These are phyloP conservation scores for Drosophila crucigera DNA, from an alignment of 2,888 invertebrate genomes.

Conservation along the genomic window DNA sequence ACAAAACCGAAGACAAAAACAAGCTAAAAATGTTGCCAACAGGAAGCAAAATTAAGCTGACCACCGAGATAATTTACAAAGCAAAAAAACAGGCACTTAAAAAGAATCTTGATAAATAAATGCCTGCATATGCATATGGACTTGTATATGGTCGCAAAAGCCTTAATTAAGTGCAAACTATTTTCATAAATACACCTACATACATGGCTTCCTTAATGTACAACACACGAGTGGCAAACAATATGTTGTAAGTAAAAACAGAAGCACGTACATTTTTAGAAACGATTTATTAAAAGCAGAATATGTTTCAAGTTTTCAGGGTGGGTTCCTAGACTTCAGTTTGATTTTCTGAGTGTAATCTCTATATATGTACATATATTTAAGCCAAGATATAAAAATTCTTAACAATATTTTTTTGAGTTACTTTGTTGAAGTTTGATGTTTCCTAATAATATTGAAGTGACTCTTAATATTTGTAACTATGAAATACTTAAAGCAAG, in stretches of 20 bases:
- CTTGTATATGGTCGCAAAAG: background rate
- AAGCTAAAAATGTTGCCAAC: slow-evolving; percentile 11
- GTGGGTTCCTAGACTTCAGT: no score
- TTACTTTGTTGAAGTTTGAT: background rate
- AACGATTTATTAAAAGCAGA: background rate
- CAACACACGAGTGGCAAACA: background rate
- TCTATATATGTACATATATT: background rate
- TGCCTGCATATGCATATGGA: background rate
- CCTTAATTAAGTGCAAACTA: background rate
- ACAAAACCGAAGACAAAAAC: slow-evolving; percentile 1
- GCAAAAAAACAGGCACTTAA: slow-evolving; percentile 5
- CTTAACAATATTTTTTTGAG: background rate
- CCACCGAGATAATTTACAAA: slow-evolving; percentile 2
- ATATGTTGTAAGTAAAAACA: background rate
- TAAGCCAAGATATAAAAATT: background rate
- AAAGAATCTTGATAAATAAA: background rate
- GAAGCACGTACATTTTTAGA: background rate
- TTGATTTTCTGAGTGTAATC: background rate
- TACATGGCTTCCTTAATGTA: background rate
- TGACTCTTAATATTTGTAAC: background rate
- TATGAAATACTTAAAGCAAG: background rate
- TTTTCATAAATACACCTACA: background rate
- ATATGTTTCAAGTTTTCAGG: background rate
- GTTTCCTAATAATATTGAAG: background rate
- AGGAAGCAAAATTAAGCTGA: slow-evolving; percentile 5